Evolutionary conservation across 2,113 vertebrate species (phyloP).

Genomic region (Ivindomyrus marchei): DNA sequence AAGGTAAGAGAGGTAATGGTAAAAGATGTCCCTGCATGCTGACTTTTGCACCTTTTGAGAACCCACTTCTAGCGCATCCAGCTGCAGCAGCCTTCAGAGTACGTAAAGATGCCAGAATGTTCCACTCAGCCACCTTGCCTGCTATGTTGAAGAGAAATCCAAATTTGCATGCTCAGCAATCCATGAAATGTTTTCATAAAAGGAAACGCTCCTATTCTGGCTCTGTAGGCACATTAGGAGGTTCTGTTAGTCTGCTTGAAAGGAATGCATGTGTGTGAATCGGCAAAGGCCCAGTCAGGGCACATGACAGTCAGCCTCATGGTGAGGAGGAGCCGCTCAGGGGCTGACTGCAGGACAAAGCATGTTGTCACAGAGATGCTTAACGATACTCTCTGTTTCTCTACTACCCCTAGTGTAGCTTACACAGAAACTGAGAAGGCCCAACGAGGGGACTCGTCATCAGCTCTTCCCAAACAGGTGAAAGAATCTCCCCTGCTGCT

Average conservation of each 20-base stretch:
- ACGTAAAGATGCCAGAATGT: slow-evolving; percentile 36
- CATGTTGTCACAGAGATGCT: slow-evolving; percentile 61
- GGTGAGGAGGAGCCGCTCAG: slow-evolving; percentile 22
- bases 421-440: slow-evolving; percentile 84
- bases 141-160: slow-evolving; percentile 58
- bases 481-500: slow-evolving; percentile 65
- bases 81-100: slow-evolving; percentile 31
- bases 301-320: slow-evolving; percentile 15
- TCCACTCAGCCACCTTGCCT: slow-evolving; percentile 61
- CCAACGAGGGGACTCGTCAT: slow-evolving; percentile 79
- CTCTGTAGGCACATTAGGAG: slow-evolving; percentile 49
- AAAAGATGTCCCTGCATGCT: slow-evolving; percentile 55
- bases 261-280: slow-evolving; percentile 31
- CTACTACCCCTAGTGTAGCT: slow-evolving; percentile 98
- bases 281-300: slow-evolving; percentile 13
- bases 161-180: slow-evolving; percentile 48
- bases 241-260: slow-evolving; percentile 41
- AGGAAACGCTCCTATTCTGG: slow-evolving; percentile 58
- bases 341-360: slow-evolving; percentile 28
- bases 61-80: slow-evolving; percentile 38
- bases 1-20: slow-evolving; percentile 47
- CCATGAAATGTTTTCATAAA: slow-evolving; percentile 43
- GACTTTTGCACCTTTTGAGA: slow-evolving; percentile 50
- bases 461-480: slow-evolving; percentile 78
- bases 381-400: slow-evolving; percentile 84